A percentile compares a stretch with the other conserved stretches of the same genome.
These are phyloP conservation scores for Himalopsyche anomala DNA, from an alignment of 2,888 invertebrate species.

Conservation along the genomic window DNA sequence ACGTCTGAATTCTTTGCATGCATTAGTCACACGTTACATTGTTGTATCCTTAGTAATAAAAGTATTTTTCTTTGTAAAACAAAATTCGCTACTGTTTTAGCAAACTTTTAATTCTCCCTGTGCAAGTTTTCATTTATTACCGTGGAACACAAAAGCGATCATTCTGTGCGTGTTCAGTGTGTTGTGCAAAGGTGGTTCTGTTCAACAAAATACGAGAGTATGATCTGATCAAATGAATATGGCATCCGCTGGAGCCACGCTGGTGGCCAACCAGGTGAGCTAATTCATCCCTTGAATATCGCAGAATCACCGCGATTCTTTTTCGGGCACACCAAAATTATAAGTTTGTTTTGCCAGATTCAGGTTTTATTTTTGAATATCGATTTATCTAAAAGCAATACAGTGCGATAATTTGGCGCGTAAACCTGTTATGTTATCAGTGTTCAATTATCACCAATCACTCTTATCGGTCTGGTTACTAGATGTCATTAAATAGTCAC, in stretches of 20 bases:
- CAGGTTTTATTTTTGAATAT: constrained; percentile 8
- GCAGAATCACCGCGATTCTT: background rate
- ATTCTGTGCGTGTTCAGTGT: background rate
- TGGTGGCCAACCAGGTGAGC: constrained; percentile 62
- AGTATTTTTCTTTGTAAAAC: constrained; percentile 10
- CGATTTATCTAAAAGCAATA: background rate
- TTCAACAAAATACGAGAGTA: constrained; percentile 21
- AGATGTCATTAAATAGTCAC: too few species aligned
- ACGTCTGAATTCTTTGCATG: background rate
- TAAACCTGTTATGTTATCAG: constrained; percentile 39
- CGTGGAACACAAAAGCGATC: background rate
- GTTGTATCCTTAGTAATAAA: background rate
- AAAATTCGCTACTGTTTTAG: background rate
- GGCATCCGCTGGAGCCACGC: constrained; percentile 60
- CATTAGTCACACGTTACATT: constrained; percentile 12
- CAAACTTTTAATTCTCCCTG: background rate
- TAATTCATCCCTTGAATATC: constrained; percentile 28
- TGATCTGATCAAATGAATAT: constrained; percentile 53
- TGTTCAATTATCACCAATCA: too few species aligned
- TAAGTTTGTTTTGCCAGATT: background rate
- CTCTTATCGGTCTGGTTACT: too few species aligned
- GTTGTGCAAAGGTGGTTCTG: constrained; percentile 12
- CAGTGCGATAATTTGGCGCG: constrained; percentile 18
- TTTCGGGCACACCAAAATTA: background rate
- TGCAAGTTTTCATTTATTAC: background rate